A percentile compares a stretch with the other conserved stretches of the same genome.
Conservation (phyloP, 2,797 vertebrate genomes). For the Micropoecilia bifurca region DNA sequence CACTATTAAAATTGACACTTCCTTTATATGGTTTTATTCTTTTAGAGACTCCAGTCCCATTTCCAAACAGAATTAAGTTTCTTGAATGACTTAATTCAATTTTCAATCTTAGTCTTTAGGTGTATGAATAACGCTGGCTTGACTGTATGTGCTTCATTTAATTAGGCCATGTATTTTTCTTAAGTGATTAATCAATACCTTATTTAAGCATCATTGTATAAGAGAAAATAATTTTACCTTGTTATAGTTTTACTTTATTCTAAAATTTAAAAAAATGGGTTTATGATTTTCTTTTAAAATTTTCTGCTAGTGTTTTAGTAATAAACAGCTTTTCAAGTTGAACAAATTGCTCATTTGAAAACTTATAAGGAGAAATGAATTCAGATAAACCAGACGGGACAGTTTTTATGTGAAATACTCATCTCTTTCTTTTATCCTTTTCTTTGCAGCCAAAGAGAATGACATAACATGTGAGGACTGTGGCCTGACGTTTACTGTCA, state of each 20-base stretch:
- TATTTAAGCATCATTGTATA: background rate
- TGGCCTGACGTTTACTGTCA: conserved; percentile 58
- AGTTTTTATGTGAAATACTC: background rate
- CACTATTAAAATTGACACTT: background rate
- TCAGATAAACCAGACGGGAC: background rate
- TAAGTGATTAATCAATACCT: no score
- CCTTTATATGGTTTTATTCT: background rate
- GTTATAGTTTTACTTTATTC: background rate
- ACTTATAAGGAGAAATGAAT: background rate
- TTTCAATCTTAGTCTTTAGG: background rate
- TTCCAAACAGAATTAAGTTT: background rate
- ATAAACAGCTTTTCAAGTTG: background rate
- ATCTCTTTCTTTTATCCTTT: conserved; percentile 8
- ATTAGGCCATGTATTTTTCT: background rate
- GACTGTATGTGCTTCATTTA: background rate
- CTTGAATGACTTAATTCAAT: background rate
- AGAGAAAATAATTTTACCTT: background rate
- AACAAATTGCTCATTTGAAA: background rate
- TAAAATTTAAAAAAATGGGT: background rate
- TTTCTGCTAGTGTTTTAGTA: background rate
- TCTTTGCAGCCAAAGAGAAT: conserved; percentile 47
- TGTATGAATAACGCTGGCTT: background rate
- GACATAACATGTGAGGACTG: conserved; percentile 63
- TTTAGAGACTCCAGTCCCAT: background rate
- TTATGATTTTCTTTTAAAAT: background rate